Percentiles rank a stretch among this genome's conserved stretches.
These are phyloP conservation scores for Apamea epomidion DNA, from an alignment of 2,888 invertebrate species.

Conservation along the genomic window DNA sequence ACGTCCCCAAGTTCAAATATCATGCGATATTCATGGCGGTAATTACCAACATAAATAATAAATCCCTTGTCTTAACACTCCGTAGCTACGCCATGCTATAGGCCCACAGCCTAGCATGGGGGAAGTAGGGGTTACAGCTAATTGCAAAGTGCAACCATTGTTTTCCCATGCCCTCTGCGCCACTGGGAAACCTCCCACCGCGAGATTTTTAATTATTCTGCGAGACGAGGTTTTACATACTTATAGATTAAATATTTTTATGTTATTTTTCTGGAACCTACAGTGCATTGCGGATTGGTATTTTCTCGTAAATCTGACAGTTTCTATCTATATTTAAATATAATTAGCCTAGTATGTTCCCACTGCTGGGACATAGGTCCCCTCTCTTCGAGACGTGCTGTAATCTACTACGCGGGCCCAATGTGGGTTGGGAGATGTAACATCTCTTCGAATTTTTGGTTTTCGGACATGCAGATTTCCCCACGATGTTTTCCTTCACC, in stretches of 20 bases:
- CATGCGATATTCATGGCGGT: conserved; percentile 16
- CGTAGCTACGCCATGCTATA: conserved; percentile 11
- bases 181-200: conserved; percentile 67
- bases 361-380: background rate
- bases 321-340: background rate
- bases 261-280: conserved; percentile 9
- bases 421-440: background rate
- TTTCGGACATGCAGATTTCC: background rate
- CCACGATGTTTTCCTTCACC: background rate
- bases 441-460: background rate
- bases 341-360: background rate
- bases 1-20: conserved; percentile 7
- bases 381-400: background rate
- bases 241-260: conserved; percentile 22
- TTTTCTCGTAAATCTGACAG: background rate
- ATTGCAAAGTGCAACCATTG: conserved; percentile 86
- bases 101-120: conserved; percentile 38
- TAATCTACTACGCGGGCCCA: background rate
- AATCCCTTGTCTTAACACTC: conserved; percentile 44
- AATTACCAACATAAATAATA: conserved; percentile 37
- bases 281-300: background rate
- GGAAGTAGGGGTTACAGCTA: conserved; percentile 78
- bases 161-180: conserved; percentile 76
- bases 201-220: conserved; percentile 77
- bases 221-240: conserved; percentile 66